Evolutionary conservation across 1,140 invertebrate species (phyloP).

Genomic region (Trachelipus rathkii): DNA sequence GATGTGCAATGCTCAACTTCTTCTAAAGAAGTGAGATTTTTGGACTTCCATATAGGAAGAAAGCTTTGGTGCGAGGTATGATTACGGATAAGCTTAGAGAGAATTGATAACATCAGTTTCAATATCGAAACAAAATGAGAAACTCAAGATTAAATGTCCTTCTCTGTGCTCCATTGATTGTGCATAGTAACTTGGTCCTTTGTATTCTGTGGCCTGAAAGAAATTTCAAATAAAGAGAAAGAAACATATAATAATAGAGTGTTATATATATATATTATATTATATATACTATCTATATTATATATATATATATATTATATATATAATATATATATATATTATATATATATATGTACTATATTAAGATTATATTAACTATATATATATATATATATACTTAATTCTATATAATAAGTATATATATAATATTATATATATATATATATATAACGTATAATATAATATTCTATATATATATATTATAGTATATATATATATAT

Average conservation of each 20-base stretch:
- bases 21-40: slow-evolving; percentile 58
- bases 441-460: too few relatives aligned
- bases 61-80: slow-evolving; percentile 82
- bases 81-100: slow-evolving; percentile 87
- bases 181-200: slow-evolving; percentile 85
- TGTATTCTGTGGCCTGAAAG: slow-evolving; percentile 72
- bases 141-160: slow-evolving; percentile 87
- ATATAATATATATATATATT: not conserved
- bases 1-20: slow-evolving; percentile 67
- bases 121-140: slow-evolving; percentile 88
- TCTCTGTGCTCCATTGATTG: slow-evolving; percentile 74
- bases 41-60: slow-evolving; percentile 68
- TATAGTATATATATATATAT: too few relatives aligned
- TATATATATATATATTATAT: slow-evolving; percentile 9
- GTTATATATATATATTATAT: not conserved
- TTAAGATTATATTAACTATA: too few relatives aligned
- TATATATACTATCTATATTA: slow-evolving; percentile 14
- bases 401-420: too few relatives aligned
- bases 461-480: too few relatives aligned
- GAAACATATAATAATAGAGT: not conserved
- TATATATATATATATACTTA: slow-evolving; percentile 21
- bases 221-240: not conserved
- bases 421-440: too few relatives aligned
- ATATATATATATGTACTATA: not conserved
- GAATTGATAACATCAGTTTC: slow-evolving; percentile 93